Base-by-base conservation (phyloP, 1,140 invertebrate species). In the Achatina immaculata region DNA sequence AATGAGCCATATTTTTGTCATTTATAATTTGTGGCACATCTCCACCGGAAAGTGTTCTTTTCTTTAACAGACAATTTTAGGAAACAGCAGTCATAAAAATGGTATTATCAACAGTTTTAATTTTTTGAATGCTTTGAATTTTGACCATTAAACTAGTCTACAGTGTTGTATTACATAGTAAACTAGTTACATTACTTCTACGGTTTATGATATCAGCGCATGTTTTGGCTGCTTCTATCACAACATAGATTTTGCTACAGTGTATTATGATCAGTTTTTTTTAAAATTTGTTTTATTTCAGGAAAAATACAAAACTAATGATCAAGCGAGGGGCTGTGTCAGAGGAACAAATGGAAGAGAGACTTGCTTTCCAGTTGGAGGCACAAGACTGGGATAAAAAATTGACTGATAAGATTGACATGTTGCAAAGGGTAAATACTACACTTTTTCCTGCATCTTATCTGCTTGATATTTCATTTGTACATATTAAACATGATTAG, bases 291-390 rank as follows among this genome's bases (percentile, higher is more conserved):
- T 31, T 38, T 38, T 78, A 28, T 74, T 77, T 0, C 65, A 84
- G 81, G 81, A 78, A 83, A 78, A 72, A 73, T 68, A 66, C 79
- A 31, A 80, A 84, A 74, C 43, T 79, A n/a, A 19, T 84, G 43
- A 68, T 78, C 9, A 75, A 76, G 14, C 74, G 83, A 65, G 83
- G 82, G 3, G 82, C 83, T 0, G 72, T 77, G 28, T 58, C 82
- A 4, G n/a, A 19, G 6, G 71, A 80, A 14, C 82, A 85, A 73
- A 19, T 36, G 21, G 82, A 83, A 51, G 82, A 81, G 48, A 74
- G 45, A 43, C 76, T 71, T 34, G 80, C 80, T 21, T 85, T 83
- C 42, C 7, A 34, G 0, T n/a, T 11, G 42, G 77, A 72, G 36
- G 58, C 31, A 16, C 36, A 34, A 19, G 80, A 62, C 19, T 69